These are phyloP conservation scores for Meandrina meandrites DNA, from an alignment of 92 coral and sea anemone species.

Conservation along the genomic window DNA sequence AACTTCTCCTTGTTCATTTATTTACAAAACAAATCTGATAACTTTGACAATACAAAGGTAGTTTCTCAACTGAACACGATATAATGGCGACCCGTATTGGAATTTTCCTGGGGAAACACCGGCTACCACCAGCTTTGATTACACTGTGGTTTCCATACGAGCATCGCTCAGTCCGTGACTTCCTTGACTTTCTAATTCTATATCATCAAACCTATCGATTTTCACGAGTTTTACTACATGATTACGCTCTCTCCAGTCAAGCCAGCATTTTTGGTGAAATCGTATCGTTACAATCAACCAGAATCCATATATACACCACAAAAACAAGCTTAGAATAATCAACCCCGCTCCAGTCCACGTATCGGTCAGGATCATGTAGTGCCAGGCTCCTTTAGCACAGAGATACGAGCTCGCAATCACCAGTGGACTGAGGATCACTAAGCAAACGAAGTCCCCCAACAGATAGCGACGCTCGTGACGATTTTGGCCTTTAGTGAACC, in stretches of 20 bases:
- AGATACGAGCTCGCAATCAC: constrained; percentile 79
- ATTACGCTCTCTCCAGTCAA: constrained; percentile 80
- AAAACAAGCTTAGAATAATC: constrained; percentile 70
- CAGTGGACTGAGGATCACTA: constrained; percentile 80
- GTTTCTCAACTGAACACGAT: not conserved
- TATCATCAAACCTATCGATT: constrained; percentile 1
- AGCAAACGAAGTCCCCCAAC: constrained; percentile 80
- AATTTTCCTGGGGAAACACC: not conserved
- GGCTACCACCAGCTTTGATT: not conserved
- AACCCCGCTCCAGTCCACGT: constrained; percentile 83
- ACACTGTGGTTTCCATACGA: constrained; percentile 27
- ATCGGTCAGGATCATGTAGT: constrained; percentile 73
- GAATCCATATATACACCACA: constrained; percentile 72
- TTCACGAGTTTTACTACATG: constrained; percentile 74
- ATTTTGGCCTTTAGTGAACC: constrained; percentile 71
- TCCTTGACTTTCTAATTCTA: constrained; percentile 4
- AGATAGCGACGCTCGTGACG: constrained; percentile 87
- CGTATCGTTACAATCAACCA: constrained; percentile 82
- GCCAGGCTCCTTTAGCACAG: constrained; percentile 91
- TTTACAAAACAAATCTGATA: not conserved
- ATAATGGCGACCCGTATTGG: not conserved
- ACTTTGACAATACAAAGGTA: not conserved
- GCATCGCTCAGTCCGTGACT: too few species aligned
- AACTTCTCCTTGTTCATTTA: not conserved
- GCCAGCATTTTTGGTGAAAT: constrained; percentile 83